Base-by-base conservation (phyloP, 2,113 vertebrate genomes). In the Nycticryphes semicollaris region DNA sequence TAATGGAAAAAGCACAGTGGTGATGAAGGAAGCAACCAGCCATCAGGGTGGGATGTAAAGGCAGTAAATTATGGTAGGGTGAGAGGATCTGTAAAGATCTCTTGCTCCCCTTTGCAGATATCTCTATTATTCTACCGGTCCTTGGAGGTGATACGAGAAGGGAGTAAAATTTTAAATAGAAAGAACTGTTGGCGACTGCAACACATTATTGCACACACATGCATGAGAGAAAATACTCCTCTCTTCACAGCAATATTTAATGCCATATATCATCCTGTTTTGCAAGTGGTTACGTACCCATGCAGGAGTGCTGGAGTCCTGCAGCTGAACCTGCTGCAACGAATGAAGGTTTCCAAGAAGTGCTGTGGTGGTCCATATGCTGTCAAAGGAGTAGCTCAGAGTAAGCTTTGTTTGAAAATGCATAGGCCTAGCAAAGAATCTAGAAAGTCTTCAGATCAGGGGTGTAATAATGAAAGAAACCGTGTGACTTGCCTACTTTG, bases 1-100 rank as follows among this genome's bases (percentile, higher is more conserved):
- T 84, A 93, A 97, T 96, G 93, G 94, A 94, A 94, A 95, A 90
- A 97, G 89, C 67, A 69, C 8, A n/a, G 63, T 76, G 69, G 89
- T 93, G 94, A 64, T 68, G 91, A 86, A 95, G 90, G 87, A 80
- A 96, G 94, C 45, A 53, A 72, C 56, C 84, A 74, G 57, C 33
- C 68, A 80, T 95, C 64, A 56, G 90, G 88, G 75, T 78, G 80
- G 94, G 84, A 79, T 81, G 80, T 79, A 90, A 96, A 81, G 73
- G 93, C 80, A 84, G 73, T 80, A 89, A 94, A 91, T 93, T 80
- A 79, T 6, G 11, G 63, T 43, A 37, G 64, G 68, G 70, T 67
- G 76, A 73, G 66, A 68, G 83, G 89, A 69, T 87, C 92, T 87
- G 37, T 84, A 56, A 77, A 82, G 79, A 87, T 69, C 80, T 90